phyloP scores from a whole-genome alignment of 2,797 vertebrate species.

The Eupleurogrammus muticus region DNA sequence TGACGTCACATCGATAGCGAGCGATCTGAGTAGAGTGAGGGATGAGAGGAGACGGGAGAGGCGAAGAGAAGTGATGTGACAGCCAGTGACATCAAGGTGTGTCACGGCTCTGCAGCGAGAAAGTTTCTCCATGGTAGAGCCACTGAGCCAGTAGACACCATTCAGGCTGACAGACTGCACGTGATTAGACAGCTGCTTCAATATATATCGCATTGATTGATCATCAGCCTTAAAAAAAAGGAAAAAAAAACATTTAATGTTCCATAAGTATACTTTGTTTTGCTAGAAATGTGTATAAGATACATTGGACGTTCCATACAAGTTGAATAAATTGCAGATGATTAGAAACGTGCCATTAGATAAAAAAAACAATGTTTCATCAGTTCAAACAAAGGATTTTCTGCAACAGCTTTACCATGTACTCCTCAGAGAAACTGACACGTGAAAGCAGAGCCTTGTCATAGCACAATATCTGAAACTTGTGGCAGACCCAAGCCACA shows the following conservation, averaged over 20 bases:
- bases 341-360: background rate
- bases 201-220: conserved; percentile 83
- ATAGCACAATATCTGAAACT: conserved; percentile 87
- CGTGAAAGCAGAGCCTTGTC: conserved; percentile 93
- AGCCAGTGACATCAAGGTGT: conserved; percentile 91
- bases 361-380: background rate
- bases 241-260: background rate
- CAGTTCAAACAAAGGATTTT: background rate
- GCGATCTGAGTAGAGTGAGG: conserved; percentile 86
- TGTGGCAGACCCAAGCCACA: conserved; percentile 90
- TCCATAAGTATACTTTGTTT: background rate
- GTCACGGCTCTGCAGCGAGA: conserved; percentile 89
- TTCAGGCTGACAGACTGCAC: conserved; percentile 92
- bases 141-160: conserved; percentile 94
- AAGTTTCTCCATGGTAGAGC: conserved; percentile 86
- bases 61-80: conserved; percentile 89
- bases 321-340: background rate
- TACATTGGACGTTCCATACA: background rate
- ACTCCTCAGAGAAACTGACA: conserved; percentile 90
- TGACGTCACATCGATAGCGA: conserved; percentile 91
- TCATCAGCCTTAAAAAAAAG: conserved; percentile 85
- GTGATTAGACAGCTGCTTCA: conserved; percentile 86
- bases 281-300: background rate
- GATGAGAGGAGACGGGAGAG: conserved; percentile 92
- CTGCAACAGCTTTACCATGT: conserved; percentile 82